Evolutionary conservation across 2,113 vertebrate species (phyloP).

Genomic region (Lates calcarifer): DNA sequence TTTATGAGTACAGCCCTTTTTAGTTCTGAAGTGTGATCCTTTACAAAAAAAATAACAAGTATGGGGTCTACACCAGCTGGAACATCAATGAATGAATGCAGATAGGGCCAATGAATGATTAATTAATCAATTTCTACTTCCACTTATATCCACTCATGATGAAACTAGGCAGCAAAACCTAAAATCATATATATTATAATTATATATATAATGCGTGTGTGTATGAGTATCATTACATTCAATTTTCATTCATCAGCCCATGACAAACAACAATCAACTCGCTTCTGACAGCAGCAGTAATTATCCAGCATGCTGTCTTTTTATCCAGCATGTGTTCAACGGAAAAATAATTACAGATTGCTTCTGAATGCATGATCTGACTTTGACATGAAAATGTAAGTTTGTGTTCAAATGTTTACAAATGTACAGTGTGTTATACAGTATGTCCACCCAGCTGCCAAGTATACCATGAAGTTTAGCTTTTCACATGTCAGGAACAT

Average conservation of each 20-base stretch:
- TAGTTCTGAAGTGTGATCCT: neutral
- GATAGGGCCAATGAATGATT: neutral
- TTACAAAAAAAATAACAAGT: neutral
- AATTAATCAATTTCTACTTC: neutral
- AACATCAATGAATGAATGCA: neutral
- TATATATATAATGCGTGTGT: too few species aligned
- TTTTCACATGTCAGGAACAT: conserved; percentile 27
- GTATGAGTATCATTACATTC: neutral
- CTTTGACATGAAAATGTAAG: neutral
- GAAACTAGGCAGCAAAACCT: neutral
- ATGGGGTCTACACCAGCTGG: neutral
- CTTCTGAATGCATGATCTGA: neutral
- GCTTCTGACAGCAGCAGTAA: neutral
- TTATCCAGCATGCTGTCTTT: too few species aligned
- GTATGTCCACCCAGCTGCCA: conserved; percentile 24
- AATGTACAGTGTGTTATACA: conserved; percentile 37
- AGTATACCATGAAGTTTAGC: conserved; percentile 27
- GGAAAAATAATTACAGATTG: conserved; percentile 5
- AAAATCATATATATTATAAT: neutral
- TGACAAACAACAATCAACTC: conserved; percentile 1
- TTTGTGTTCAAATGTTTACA: conserved; percentile 37
- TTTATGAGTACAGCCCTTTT: too few species aligned
- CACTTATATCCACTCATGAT: conserved; percentile 4
- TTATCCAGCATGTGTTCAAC: neutral
- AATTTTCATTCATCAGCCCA: neutral